These are phyloP conservation scores for Perizoma flavofasciatum DNA, from an alignment of 2,888 invertebrate genomes.

Conservation along the genomic window DNA sequence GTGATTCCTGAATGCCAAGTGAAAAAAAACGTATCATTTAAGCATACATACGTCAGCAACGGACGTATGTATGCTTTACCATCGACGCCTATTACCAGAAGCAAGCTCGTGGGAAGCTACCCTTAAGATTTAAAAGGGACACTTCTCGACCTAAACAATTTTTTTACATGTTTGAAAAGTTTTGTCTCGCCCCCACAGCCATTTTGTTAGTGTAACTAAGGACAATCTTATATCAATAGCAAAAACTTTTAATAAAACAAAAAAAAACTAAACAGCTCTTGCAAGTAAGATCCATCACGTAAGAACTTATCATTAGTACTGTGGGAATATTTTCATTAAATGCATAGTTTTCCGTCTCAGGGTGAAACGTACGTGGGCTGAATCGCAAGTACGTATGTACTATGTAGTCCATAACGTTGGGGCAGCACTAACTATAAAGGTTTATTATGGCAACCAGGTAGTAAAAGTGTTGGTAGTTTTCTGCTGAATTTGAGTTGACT, in stretches of 20 bases:
- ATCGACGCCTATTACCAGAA: too few species aligned
- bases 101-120: too few species aligned
- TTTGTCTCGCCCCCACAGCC: too few species aligned
- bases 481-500: slow-evolving; percentile 14
- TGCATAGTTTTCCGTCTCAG: slow-evolving; percentile 56
- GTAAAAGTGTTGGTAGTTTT: slow-evolving; percentile 21
- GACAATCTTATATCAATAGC: slow-evolving; percentile 5
- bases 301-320: slow-evolving; percentile 55
- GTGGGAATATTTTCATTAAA: slow-evolving; percentile 72
- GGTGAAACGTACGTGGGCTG: slow-evolving; percentile 55
- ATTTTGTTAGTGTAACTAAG: too few species aligned
- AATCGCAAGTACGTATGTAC: slow-evolving; percentile 41
- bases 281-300: slow-evolving; percentile 55
- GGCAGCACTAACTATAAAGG: slow-evolving; percentile 17
- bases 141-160: too few species aligned
- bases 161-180: too few species aligned
- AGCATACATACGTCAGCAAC: too few species aligned
- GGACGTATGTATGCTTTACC: too few species aligned
- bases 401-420: slow-evolving; percentile 16
- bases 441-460: slow-evolving; percentile 26
- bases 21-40: too few species aligned
- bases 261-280: too few species aligned
- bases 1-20: too few species aligned
- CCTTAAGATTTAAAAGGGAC: too few species aligned
- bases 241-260: neutral